Conservation (phyloP, 2,797 vertebrate species). For the Pangasius mekongensis region DNA sequence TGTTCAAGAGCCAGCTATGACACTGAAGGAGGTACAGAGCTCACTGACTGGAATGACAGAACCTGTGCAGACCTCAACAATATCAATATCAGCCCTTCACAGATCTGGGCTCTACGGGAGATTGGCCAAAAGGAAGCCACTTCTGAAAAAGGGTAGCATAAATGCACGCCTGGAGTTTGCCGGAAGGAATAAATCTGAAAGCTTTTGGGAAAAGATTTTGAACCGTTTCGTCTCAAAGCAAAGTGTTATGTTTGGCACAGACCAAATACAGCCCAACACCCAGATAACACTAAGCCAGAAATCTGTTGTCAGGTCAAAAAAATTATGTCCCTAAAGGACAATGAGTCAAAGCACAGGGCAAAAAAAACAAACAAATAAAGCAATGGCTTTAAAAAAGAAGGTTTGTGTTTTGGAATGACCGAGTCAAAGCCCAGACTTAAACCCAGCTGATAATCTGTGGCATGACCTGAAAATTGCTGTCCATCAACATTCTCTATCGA, state of each 20-base stretch:
- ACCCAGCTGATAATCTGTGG: neutral
- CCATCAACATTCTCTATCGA: neutral
- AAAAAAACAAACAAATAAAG: no score
- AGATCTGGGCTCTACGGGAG: neutral
- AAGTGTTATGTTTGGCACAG: neutral
- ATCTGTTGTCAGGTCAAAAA: neutral
- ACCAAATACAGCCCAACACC: neutral
- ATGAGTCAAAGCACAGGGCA: neutral
- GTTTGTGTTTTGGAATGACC: neutral
- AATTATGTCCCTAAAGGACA: neutral
- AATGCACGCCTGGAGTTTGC: neutral
- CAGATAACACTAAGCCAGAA: neutral
- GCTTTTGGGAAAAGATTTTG: neutral
- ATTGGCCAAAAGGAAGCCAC: conserved; percentile 1
- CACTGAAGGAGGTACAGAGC: neutral
- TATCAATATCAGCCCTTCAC: conserved; percentile 16
- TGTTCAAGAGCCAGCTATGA: neutral
- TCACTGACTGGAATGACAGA: neutral
- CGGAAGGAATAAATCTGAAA: conserved; percentile 1
- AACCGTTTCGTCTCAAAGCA: neutral
- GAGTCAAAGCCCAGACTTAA: neutral
- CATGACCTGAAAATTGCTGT: neutral
- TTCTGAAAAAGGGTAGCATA: neutral
- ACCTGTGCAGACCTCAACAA: neutral
- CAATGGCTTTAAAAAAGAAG: neutral